Evolutionary conservation across 1,140 invertebrate genomes (phyloP).

Genomic region (Matsumurasca onukii): DNA sequence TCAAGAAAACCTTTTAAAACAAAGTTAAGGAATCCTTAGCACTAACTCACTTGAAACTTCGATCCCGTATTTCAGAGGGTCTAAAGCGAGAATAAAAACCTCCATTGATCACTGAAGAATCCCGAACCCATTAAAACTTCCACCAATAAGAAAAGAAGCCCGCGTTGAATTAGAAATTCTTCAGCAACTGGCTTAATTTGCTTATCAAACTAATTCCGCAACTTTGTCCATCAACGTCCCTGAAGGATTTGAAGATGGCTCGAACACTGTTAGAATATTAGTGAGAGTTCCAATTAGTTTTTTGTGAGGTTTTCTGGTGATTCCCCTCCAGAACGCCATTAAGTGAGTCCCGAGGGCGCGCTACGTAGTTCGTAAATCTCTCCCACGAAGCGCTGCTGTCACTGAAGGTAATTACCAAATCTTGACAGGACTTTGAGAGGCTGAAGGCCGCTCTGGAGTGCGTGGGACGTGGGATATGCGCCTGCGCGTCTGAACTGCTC

Average conservation of each 20-base stretch:
- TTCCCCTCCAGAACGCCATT: background rate
- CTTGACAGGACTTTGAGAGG: background rate
- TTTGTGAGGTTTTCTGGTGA: background rate
- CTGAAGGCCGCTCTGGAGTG: background rate
- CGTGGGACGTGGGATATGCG: background rate
- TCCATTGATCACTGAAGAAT: background rate
- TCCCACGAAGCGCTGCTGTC: background rate
- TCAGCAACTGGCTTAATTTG: background rate
- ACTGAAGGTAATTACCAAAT: background rate
- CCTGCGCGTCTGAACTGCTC: too few species aligned
- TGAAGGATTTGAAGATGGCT: background rate
- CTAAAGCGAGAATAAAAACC: conserved; percentile 10
- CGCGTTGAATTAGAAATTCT: conserved; percentile 11
- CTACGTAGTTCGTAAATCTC: too few species aligned
- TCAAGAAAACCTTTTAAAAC: conserved; percentile 4
- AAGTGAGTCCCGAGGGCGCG: too few species aligned
- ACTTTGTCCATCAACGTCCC: background rate
- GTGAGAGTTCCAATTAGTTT: conserved; percentile 1
- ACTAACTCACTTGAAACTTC: background rate
- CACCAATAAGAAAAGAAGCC: background rate
- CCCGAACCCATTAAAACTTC: background rate
- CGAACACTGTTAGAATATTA: background rate
- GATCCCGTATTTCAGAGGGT: background rate
- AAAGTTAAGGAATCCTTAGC: conserved; percentile 7
- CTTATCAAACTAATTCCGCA: conserved; percentile 11